Conservation (phyloP, 2,888 invertebrate species). For the Diabrotica balteata region DNA sequence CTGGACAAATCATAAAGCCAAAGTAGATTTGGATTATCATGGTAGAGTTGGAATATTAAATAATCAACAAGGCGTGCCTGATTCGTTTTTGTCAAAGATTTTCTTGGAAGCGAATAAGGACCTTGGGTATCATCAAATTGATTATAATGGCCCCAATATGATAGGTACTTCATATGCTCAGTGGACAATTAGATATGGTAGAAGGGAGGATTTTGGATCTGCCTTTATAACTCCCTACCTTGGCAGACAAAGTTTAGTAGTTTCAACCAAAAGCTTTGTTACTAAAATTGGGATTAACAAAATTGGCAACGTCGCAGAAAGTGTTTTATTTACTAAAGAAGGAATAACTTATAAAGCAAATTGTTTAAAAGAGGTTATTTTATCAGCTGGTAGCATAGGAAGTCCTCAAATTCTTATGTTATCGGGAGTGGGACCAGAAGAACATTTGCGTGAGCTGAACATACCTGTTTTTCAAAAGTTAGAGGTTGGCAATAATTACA, state of each 20-base stretch:
- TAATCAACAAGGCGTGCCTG: conserved; percentile 10
- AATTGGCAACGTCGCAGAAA: conserved; percentile 65
- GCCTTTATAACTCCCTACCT: conserved; percentile 76
- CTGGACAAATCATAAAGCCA: conserved; percentile 17
- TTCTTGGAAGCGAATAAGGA: conserved; percentile 66
- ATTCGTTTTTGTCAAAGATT: neutral
- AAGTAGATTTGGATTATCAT: conserved; percentile 23
- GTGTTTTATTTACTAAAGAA: conserved; percentile 72
- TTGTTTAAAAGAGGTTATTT: conserved; percentile 75
- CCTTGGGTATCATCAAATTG: conserved; percentile 71
- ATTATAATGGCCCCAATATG: conserved; percentile 70
- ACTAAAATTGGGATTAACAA: conserved; percentile 69
- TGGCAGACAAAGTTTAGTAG: conserved; percentile 69
- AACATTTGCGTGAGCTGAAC: conserved; percentile 65
- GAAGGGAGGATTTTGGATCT: conserved; percentile 77
- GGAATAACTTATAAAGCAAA: conserved; percentile 61
- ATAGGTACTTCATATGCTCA: conserved; percentile 71
- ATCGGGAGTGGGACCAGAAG: conserved; percentile 76
- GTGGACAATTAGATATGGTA: conserved; percentile 65
- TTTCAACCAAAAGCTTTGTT: conserved; percentile 73
- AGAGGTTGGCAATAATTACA: conserved; percentile 77
- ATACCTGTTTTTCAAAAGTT: conserved; percentile 71
- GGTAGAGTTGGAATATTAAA: conserved; percentile 28
- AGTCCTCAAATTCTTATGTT: conserved; percentile 84
- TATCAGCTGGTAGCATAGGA: conserved; percentile 80